Conservation (phyloP, 1,140 invertebrate genomes). For the Pseudoatta argentina region DNA sequence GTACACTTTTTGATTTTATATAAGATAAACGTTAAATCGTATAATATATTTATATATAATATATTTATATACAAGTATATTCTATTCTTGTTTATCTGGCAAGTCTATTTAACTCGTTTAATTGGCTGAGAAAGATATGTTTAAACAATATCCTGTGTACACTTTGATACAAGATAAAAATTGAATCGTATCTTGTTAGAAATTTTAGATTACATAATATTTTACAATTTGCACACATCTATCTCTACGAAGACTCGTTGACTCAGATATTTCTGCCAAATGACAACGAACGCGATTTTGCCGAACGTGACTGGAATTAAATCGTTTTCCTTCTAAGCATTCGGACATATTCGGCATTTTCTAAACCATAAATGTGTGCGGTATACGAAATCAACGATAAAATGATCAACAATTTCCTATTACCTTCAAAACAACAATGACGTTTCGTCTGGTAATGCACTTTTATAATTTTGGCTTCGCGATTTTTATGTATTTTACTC, state of each 20-base stretch:
- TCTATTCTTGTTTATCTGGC: background rate
- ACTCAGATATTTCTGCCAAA: conserved; percentile 68
- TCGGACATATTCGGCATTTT: conserved; percentile 44
- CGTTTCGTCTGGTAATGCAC: background rate
- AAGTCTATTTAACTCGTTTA: conserved; percentile 9
- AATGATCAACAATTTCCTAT: background rate
- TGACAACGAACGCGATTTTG: conserved; percentile 67
- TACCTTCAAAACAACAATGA: background rate
- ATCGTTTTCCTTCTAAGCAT: background rate
- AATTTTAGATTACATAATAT: background rate
- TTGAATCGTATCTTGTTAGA: background rate
- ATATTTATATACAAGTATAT: background rate
- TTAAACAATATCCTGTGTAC: background rate
- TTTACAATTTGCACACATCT: background rate
- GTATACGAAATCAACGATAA: conserved; percentile 25
- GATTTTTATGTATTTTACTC: background rate
- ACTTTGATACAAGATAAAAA: conserved; percentile 1
- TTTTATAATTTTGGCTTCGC: background rate
- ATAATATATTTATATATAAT: background rate
- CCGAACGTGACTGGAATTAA: conserved; percentile 65
- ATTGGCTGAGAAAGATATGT: background rate
- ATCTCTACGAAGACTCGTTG: conserved; percentile 38
- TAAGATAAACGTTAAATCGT: background rate
- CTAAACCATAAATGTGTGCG: conserved; percentile 37
- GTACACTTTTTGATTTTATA: background rate